Conservation (phyloP, 2,113 vertebrate genomes). For the Platysteira castanea region DNA sequence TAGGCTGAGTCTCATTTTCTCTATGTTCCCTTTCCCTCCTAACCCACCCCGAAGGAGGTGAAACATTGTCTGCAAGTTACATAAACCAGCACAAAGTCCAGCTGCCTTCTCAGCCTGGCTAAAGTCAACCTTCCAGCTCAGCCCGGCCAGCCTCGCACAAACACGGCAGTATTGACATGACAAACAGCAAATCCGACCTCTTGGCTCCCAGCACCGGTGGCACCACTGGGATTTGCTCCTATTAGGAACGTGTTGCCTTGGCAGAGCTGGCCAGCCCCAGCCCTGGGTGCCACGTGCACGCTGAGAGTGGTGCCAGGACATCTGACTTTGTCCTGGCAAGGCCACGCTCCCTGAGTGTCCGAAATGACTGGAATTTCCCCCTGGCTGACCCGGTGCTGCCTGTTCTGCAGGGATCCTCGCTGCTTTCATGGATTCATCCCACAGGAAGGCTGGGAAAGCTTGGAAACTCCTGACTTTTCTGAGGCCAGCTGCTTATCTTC, state of each 20-base stretch:
- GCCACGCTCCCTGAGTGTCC: fast-evolving
- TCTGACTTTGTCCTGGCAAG: background rate
- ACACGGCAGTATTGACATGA: background rate
- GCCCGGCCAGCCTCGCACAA: background rate
- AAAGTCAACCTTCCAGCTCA: background rate
- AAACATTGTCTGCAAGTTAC: background rate
- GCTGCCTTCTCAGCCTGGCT: background rate
- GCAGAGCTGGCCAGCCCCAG: background rate
- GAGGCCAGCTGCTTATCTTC: background rate
- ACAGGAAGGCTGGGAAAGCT: background rate
- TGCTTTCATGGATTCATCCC: background rate
- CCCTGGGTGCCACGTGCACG: background rate
- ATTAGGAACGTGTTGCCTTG: background rate
- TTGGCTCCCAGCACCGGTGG: background rate
- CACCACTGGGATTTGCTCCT: background rate
- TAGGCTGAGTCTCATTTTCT: background rate
- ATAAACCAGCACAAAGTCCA: slow-evolving; percentile 30
- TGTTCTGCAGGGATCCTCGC: background rate
- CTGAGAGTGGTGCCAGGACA: background rate
- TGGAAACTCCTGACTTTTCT: background rate
- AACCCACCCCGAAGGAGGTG: background rate
- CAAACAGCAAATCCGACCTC: background rate
- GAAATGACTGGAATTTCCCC: background rate
- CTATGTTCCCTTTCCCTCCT: background rate
- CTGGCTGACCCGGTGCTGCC: fast-evolving